Evolutionary conservation across 2,797 vertebrate genomes (phyloP).

Genomic region (Acrocephalus scirpaceus): DNA sequence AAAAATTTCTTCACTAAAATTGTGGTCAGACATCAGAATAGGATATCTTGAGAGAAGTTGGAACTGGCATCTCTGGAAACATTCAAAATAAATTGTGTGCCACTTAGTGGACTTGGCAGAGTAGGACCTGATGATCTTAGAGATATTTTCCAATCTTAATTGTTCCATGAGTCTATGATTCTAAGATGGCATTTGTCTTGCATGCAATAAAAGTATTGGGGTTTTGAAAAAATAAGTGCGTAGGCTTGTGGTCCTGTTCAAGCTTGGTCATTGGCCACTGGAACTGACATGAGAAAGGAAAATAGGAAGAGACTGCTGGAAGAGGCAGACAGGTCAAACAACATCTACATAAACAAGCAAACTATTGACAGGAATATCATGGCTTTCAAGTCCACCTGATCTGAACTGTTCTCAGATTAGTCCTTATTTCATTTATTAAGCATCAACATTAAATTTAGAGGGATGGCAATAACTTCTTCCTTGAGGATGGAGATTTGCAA

Average conservation of each 20-base stretch:
- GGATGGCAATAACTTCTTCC: neutral
- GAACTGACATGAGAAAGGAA: neutral
- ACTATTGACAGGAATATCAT: neutral
- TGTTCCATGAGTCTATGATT: neutral
- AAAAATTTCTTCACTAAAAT: neutral
- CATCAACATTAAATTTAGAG: accelerated
- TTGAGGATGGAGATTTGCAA: neutral
- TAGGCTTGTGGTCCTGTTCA: neutral
- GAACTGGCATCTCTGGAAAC: neutral
- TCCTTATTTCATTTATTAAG: neutral
- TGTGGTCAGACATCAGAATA: neutral
- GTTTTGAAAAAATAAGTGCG: neutral
- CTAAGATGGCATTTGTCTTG: neutral
- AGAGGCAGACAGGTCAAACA: neutral
- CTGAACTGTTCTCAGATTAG: neutral
- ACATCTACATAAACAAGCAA: neutral
- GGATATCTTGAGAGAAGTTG: neutral
- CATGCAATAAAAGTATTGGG: neutral
- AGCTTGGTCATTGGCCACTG: neutral
- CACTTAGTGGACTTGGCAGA: neutral
- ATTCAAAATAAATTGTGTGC: neutral
- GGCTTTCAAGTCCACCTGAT: neutral
- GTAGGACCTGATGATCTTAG: neutral
- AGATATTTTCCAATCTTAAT: neutral
- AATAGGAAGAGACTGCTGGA: neutral